Conservation (phyloP, 2,797 vertebrate species). For the Cottoperca gobio region DNA sequence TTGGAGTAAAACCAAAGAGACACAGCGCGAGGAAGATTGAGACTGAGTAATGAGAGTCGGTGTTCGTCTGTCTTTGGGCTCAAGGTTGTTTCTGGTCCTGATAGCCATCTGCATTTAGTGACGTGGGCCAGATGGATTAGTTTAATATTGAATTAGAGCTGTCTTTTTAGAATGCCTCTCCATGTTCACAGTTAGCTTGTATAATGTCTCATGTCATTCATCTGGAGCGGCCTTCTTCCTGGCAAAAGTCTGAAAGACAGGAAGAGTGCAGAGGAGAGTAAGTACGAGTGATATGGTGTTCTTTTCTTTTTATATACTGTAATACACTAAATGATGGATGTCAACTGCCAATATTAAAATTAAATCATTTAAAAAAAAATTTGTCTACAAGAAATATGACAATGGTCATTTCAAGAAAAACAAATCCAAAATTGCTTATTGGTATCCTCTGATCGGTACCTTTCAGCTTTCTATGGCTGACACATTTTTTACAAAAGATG, state of each 20-base stretch:
- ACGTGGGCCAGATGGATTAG: conserved; percentile 78
- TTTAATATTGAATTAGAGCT: conserved; percentile 82
- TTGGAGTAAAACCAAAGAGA: conserved; percentile 44
- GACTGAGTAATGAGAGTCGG: conserved; percentile 61
- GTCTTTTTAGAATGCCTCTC: conserved; percentile 66
- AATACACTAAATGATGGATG: neutral
- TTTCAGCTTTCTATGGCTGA: neutral
- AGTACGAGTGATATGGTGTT: neutral
- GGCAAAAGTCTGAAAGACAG: conserved; percentile 11
- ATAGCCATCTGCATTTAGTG: conserved; percentile 75
- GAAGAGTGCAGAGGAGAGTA: neutral
- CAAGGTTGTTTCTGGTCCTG: conserved; percentile 75
- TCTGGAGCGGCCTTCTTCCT: conserved; percentile 28
- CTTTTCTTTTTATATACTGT: neutral
- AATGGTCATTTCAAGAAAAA: neutral
- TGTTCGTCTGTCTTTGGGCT: conserved; percentile 65
- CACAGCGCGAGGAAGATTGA: conserved; percentile 24
- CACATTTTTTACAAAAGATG: neutral
- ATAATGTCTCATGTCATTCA: conserved; percentile 65
- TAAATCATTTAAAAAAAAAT: neutral
- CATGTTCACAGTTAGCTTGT: conserved; percentile 60
- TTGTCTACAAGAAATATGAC: neutral
- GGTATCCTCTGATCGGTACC: neutral
- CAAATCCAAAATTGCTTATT: neutral
- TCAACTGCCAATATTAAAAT: neutral